Conservation (phyloP, 1,140 invertebrate species). For the Tetramorium parvispinum region DNA sequence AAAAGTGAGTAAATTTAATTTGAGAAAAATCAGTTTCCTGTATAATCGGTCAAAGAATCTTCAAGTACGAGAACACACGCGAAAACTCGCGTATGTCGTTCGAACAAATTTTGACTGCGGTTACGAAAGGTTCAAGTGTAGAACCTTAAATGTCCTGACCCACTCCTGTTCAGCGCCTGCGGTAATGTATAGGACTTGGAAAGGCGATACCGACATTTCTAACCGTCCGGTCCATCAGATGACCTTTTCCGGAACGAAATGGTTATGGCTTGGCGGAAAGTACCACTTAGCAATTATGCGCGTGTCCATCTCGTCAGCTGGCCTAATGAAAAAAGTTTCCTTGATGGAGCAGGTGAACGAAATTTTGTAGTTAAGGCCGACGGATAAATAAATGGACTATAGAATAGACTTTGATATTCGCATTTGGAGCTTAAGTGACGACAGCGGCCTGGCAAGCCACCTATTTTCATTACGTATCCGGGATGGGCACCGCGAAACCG, state of each 20-base stretch:
- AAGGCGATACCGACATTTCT: background rate
- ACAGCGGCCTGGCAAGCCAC: background rate
- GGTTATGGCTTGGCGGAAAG: background rate
- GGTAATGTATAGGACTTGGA: background rate
- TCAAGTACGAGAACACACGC: background rate
- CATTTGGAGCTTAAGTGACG: constrained; percentile 32
- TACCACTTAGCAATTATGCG: constrained; percentile 17
- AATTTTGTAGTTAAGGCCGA: background rate
- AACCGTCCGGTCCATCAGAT: constrained; percentile 12
- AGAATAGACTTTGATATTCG: constrained; percentile 51
- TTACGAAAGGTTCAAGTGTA: background rate
- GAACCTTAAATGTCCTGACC: background rate
- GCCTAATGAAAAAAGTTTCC: constrained; percentile 38
- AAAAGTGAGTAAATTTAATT: constrained; percentile 13
- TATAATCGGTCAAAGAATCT: background rate
- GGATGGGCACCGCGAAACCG: constrained; percentile 35
- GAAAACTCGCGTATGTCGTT: background rate
- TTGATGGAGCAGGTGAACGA: background rate
- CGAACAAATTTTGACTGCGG: background rate
- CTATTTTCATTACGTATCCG: constrained; percentile 55
- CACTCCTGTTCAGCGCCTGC: background rate
- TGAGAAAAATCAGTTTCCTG: background rate
- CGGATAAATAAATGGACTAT: constrained; percentile 11
- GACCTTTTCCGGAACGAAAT: background rate
- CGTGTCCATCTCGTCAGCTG: background rate